Conservation (phyloP, 2,113 vertebrate species). For the Pygoscelis antarcticus region DNA sequence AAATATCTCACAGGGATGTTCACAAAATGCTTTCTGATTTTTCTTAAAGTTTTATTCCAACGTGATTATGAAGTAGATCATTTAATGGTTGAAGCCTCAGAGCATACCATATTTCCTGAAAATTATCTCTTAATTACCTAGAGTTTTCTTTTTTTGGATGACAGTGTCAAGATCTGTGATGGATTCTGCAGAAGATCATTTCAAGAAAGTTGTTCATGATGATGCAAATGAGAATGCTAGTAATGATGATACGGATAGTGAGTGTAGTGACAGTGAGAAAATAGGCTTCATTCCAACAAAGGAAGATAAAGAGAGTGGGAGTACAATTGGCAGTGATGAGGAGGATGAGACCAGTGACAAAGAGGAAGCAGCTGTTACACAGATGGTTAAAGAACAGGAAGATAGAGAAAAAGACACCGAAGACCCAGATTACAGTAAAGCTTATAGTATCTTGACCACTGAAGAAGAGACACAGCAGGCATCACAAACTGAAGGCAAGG, state of each 20-base stretch:
- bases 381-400: not conserved
- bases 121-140: not conserved
- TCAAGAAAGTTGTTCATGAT: not conserved
- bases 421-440: not conserved
- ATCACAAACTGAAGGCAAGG: not conserved
- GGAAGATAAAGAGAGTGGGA: not conserved
- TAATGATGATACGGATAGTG: not conserved
- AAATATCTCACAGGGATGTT: not conserved
- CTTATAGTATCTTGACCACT: not conserved
- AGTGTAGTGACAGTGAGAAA: not conserved
- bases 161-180: not conserved
- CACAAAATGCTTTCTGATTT: not conserved
- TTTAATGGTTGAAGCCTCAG: not conserved
- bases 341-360: not conserved
- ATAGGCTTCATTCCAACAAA: not conserved
- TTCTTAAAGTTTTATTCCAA: not conserved
- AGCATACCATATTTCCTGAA: not conserved
- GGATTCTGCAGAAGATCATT: not conserved
- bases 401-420: not conserved
- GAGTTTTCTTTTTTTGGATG: not conserved
- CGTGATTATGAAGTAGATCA: not conserved
- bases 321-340: not conserved
- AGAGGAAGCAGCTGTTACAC: not conserved
- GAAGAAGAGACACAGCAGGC: not conserved
- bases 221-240: not conserved